Evolutionary conservation across 2,888 invertebrate genomes (phyloP), one percentile per base, ranked within the genome.

Genomic region (Drosophila cognata): DNA sequence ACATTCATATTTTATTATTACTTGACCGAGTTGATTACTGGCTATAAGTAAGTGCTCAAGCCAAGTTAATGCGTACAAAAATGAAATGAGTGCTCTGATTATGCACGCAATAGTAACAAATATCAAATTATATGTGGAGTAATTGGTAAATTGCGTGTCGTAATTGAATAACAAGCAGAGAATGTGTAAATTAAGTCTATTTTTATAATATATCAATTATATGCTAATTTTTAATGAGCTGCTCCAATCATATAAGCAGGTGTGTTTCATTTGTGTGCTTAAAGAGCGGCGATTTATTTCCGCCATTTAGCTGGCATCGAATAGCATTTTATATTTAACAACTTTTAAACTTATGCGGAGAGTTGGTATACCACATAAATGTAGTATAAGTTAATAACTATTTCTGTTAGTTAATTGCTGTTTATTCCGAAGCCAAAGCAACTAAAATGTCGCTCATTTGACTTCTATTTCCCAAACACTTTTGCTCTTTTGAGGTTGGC

Each of bases 61-160:
- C 4, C 11, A 36, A 29, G 33, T 25, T 8, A 21, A 25, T 25
- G 67, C 2, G 1, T n/a, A 21, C 4, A 41, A 25, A 25, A 59
- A 13, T 41, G 28, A 18, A 21, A 21, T 38, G 28, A 36, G 41
- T 58, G 36, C 35, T 38, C 29, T 35, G 21, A 18, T 28, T 50
- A 41, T 58, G 43, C 43, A 59, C 35, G 41, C 53, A 36, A n/a
- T 31, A 41, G 38, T 46, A 38, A 41, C 43, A 46, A 60, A 52
- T 41, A 51, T 28, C 38, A 56, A 75, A 56, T 74, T 43, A 56
- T 29, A 11, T 11, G 18, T 11, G 51, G 38, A 10, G 4, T 43
- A 74, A 59, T 57, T 61, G 61, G 35, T 58, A 46, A 60, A 41
- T 57, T 57, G 51, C 43, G 74, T 33, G 16, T 25, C 33, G 31